Conservation (phyloP, 1,140 invertebrate species). For the Drosophila equinoxialis region DNA sequence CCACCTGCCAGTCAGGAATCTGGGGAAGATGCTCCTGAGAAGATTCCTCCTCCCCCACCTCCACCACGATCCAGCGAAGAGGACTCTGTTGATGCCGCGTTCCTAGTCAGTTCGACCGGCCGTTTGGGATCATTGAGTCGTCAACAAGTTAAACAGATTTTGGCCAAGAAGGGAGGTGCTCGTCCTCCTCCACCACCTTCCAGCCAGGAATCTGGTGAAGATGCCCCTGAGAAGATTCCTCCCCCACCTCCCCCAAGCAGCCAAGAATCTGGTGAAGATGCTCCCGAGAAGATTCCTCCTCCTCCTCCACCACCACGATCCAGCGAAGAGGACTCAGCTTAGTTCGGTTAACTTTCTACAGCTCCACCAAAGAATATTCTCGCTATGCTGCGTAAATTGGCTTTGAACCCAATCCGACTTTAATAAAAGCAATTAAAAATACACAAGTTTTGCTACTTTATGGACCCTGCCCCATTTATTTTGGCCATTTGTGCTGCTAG, state of each 20-base stretch:
- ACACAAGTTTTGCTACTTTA: background rate
- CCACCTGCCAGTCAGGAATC: background rate
- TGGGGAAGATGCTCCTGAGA: background rate
- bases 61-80: background rate
- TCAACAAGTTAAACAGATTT: background rate
- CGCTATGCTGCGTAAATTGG: background rate
- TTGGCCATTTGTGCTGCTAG: background rate
- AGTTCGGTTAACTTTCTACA: background rate
- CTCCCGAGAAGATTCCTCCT: background rate
- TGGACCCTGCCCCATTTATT: background rate
- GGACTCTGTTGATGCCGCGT: background rate
- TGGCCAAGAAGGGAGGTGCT: background rate
- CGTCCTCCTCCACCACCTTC: background rate
- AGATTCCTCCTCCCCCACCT: background rate
- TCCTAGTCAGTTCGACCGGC: background rate
- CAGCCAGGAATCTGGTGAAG: background rate
- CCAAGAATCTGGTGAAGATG: background rate
- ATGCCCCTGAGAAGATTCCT: background rate
- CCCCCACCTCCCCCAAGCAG: background rate
- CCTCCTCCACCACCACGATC: background rate
- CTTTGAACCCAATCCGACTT: background rate
- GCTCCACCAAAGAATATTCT: background rate
- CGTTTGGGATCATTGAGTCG: background rate
- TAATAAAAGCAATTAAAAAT: slow-evolving; percentile 2
- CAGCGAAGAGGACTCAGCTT: background rate